Percentiles rank a stretch among this genome's conserved stretches.
phyloP scores from a whole-genome alignment of 2,888 invertebrate species.

The Polia nebulosa region DNA sequence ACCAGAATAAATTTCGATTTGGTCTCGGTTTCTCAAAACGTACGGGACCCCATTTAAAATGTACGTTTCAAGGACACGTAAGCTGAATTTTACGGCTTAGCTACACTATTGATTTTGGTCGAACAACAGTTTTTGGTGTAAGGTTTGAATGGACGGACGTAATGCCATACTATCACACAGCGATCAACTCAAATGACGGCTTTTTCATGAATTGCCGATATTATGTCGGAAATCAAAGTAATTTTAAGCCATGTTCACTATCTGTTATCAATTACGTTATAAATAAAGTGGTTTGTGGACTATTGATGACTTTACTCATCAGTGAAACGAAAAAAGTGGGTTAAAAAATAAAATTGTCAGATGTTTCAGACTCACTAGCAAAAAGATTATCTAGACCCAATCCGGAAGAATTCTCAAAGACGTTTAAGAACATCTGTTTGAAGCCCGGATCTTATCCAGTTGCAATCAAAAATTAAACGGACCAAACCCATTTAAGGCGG shows the following conservation, averaged over 20 bases:
- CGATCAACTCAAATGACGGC: conserved; percentile 23
- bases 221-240: conserved; percentile 6
- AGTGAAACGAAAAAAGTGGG: not conserved
- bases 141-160: conserved; percentile 37
- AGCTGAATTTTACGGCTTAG: conserved; percentile 46
- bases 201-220: conserved; percentile 14
- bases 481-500: conserved; percentile 10
- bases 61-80: conserved; percentile 49
- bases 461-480: conserved; percentile 49
- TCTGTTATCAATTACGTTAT: conserved; percentile 3
- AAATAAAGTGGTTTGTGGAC: not conserved
- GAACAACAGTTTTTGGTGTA: conserved; percentile 39
- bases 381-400: conserved; percentile 8
- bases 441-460: conserved; percentile 17
- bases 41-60: conserved; percentile 35
- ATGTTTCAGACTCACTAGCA: conserved; percentile 1
- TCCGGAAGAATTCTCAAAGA: conserved; percentile 32
- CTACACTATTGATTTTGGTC: conserved; percentile 50
- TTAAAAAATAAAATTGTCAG: not conserved
- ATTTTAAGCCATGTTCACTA: conserved; percentile 1
- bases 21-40: conserved; percentile 26
- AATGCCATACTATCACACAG: conserved; percentile 21
- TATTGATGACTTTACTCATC: not conserved
- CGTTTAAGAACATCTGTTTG: conserved; percentile 33
- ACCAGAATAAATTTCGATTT: conserved; percentile 8